A percentile compares a stretch with the other conserved stretches of the same genome.
Evolutionary conservation across 1,140 invertebrate species (phyloP).

Genomic region (Condylostylus longicornis): DNA sequence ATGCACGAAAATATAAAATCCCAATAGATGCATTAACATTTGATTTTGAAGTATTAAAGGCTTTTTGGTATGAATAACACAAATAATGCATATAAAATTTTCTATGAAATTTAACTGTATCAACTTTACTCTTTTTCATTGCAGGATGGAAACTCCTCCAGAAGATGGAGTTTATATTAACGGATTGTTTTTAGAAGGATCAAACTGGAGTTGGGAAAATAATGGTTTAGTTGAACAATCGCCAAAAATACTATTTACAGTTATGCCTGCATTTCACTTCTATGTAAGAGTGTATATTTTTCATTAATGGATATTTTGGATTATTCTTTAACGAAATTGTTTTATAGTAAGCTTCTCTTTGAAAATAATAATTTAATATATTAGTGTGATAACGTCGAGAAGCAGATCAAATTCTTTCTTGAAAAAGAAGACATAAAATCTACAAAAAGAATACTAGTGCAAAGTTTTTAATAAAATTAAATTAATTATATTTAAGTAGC

Average conservation of each 20-base stretch:
- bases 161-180: constrained; percentile 66
- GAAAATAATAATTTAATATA: no score
- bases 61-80: constrained; percentile 33
- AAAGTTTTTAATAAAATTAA: no score
- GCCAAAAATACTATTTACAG: constrained; percentile 68
- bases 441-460: no score
- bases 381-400: no score
- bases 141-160: constrained; percentile 31
- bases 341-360: no score
- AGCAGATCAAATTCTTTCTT: no score
- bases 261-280: constrained; percentile 61
- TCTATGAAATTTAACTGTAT: no score
- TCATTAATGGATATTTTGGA: neutral
- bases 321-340: neutral
- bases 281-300: constrained; percentile 23
- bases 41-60: constrained; percentile 52
- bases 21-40: constrained; percentile 77
- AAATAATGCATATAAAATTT: no score
- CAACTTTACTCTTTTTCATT: constrained; percentile 2
- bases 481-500: no score
- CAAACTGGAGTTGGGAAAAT: constrained; percentile 55
- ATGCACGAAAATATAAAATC: constrained; percentile 69
- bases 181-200: constrained; percentile 72
- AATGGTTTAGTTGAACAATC: constrained; percentile 54
- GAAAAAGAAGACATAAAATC: no score